Evolutionary conservation across 1,140 invertebrate genomes (phyloP), one percentile per base, ranked within the genome.

Genomic region (Drosophila eugracilis): DNA sequence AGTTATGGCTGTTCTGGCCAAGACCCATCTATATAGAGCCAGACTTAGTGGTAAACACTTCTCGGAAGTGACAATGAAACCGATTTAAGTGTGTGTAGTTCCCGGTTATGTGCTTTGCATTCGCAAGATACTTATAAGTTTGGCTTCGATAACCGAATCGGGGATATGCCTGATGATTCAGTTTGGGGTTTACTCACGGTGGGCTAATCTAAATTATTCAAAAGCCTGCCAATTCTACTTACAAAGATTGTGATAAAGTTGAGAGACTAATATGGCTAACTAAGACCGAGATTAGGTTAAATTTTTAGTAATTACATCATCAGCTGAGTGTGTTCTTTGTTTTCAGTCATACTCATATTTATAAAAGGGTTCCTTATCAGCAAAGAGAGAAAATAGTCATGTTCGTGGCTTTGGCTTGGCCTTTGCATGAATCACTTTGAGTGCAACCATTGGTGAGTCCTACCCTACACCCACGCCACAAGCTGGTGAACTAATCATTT

Each of bases 1-100:
- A 52, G 44, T 67, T 63, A 67, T 67, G 59, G 52, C 26, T 24
- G n/a, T 42, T 41, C 24, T 71, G 65, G 47, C 71, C 71, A 79
- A 67, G 47, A 72, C 39, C 57, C 58, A 49, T 50, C 45, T 34
- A 41, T 48, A 34, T 34, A 19, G 39, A 44, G 24, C 69, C 41
- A 42, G 60, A 81, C 50, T 21, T 59, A 19, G 39, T 52, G 71
- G 75, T 79, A 79, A 75, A 78, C 72, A 74, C 47, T 85, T 85
- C 80, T 62, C 52, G 73, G 80, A 85, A 85, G 50, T 63, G 54
- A 39, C 60, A 52, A 73, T 85, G 75, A 75, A 84, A 84, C 71
- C 67, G 53, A 76, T 59, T 60, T 63, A 47, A 44, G 39, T 37
- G n/a, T 75, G 63, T 62, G 79, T 83, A 71, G 75, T 83, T 83